Percentiles rank a stretch among this genome's conserved stretches.
Evolutionary conservation across 2,113 vertebrate genomes (phyloP).

Genomic region (Nipponia nippon): DNA sequence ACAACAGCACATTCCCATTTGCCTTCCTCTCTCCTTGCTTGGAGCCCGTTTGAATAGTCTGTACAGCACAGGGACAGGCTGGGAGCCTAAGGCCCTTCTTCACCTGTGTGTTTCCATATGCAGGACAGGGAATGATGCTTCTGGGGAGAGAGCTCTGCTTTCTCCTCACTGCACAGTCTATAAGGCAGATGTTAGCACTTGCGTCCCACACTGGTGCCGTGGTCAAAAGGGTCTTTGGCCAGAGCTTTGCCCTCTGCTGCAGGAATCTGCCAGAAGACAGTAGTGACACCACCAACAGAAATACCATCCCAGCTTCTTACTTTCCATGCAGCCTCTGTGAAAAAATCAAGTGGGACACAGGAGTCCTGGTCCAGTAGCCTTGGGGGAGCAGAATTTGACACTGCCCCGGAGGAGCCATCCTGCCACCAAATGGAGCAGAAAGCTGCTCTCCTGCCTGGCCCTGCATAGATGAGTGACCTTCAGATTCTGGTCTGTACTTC

Average conservation of each 20-base stretch:
- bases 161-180: background rate
- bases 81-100: background rate
- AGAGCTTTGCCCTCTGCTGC: background rate
- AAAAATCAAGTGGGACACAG: background rate
- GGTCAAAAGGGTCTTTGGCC: background rate
- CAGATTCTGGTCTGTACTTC: background rate
- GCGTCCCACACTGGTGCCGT: background rate
- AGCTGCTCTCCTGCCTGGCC: background rate
- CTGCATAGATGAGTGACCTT: background rate
- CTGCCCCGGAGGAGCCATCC: background rate
- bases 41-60: background rate
- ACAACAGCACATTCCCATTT: background rate
- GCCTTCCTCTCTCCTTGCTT: background rate
- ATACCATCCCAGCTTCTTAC: background rate
- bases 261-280: background rate
- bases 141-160: background rate
- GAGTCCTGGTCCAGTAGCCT: background rate
- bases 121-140: background rate
- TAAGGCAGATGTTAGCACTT: background rate
- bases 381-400: background rate
- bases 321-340: background rate
- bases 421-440: background rate
- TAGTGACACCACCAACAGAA: background rate
- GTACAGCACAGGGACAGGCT: background rate
- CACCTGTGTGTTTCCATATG: background rate